Evolutionary conservation across 2,888 invertebrate genomes (phyloP), one percentile per base, ranked within the genome.

Genomic region (Antheraea assamensis): DNA sequence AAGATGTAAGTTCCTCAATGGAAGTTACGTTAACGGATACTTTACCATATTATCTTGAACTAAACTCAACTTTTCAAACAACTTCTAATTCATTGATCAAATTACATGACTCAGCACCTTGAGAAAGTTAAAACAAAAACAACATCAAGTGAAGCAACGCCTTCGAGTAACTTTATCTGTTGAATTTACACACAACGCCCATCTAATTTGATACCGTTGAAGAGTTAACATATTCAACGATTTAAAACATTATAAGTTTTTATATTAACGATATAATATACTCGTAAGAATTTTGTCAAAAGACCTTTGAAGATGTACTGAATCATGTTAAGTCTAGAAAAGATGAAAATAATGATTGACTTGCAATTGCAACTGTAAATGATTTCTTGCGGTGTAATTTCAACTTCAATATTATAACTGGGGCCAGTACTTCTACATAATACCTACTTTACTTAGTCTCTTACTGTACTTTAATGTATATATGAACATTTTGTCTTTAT

Each of bases 81-180:
- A 24, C 13, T 61, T 61, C 61, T 61, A 61, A 61, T 61, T 61
- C 61, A 61, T 61, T 61, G 61, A 61, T 61, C 61, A 61, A 61
- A 61, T 61, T 61, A 61, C 61, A 61, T 27, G 61, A 61, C 61
- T 61, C 61, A 27, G 61, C 61, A 61, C 61, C 61, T 61, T 27
- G 61, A 61, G 24, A 17, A 27, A 61, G 27, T 3, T 61, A 61
- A 55, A 61, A 61, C 27, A 27, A 61, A 61, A 61, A 61, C 61
- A 61, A 27, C 19, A 27, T 27, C 61, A 61, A 61, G 61, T 61
- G 61, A 61, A 61, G 61, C 61, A 61, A 61, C 61, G 24, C 61
- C 61, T 61, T 61, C 27, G 27, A 61, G 61, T 17, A 61, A 61
- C 61, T 61, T 61, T 61, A 61, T 10, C 61, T 19, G 61, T 61